These are phyloP conservation scores for Anhinga rufa DNA, from an alignment of 2,113 vertebrate species.

Conservation along the genomic window DNA sequence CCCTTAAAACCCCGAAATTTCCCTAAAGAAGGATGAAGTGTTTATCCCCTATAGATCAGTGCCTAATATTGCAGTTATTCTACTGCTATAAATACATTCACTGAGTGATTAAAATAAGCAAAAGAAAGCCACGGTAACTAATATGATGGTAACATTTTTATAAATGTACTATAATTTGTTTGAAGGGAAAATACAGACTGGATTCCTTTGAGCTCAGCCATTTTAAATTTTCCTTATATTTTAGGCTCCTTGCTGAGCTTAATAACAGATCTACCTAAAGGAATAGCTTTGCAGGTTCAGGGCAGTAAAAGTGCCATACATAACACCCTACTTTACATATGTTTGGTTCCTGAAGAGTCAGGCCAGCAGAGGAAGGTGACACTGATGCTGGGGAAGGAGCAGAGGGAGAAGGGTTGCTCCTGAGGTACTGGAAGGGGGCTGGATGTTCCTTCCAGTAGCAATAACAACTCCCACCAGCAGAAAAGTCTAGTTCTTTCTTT, in stretches of 20 bases:
- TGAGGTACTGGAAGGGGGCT: neutral
- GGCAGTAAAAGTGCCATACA: neutral
- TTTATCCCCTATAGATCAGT: neutral
- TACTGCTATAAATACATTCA: neutral
- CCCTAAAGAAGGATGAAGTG: neutral
- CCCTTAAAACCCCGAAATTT: neutral
- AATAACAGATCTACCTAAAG: neutral
- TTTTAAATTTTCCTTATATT: neutral
- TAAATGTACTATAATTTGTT: neutral
- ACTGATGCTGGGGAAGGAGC: neutral
- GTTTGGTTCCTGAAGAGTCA: neutral
- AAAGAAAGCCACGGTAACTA: neutral
- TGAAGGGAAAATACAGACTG: neutral
- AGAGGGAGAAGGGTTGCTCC: neutral
- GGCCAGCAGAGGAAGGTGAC: neutral
- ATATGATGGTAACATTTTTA: neutral
- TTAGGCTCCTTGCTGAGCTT: neutral
- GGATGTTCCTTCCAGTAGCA: neutral
- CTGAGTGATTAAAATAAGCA: neutral
- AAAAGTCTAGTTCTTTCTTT: neutral
- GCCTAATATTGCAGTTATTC: neutral
- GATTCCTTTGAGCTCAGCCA: neutral
- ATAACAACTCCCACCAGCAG: neutral
- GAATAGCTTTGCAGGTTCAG: neutral
- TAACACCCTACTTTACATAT: neutral